phyloP scores from a whole-genome alignment of 2,797 vertebrate species.

The Alectoris magna region DNA sequence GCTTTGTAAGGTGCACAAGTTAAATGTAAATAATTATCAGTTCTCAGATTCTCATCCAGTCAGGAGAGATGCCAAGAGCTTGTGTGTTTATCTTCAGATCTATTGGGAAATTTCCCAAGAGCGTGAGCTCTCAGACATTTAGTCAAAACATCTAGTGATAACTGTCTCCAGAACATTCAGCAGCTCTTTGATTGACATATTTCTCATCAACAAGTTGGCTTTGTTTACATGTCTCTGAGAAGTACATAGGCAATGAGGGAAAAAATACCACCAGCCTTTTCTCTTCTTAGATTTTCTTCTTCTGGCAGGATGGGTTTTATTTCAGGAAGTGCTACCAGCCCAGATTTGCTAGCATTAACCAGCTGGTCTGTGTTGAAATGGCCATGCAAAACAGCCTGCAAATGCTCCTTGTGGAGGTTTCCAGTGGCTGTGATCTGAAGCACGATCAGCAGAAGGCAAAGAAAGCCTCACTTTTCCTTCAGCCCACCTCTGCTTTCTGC shows the following conservation, averaged over 20 bases:
- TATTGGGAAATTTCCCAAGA: conserved; percentile 63
- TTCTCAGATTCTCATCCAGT: conserved; percentile 14
- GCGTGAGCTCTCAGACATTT: conserved; percentile 63
- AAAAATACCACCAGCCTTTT: conserved; percentile 39
- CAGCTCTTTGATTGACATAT: conserved; percentile 69
- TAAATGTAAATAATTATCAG: conserved; percentile 58
- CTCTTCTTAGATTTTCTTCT: conserved; percentile 51
- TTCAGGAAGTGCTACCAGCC: conserved; percentile 18
- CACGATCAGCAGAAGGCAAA: neutral
- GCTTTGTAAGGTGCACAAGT: neutral
- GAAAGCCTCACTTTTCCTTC: neutral
- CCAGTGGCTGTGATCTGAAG: neutral
- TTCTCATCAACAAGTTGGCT: conserved; percentile 74
- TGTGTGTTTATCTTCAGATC: conserved; percentile 67
- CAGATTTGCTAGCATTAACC: conserved; percentile 32
- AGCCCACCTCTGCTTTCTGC: neutral
- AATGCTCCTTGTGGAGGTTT: neutral
- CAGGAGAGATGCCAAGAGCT: conserved; percentile 44
- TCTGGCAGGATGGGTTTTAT: conserved; percentile 33
- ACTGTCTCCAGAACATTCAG: conserved; percentile 70
- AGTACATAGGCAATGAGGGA: conserved; percentile 46
- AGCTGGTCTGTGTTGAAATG: neutral
- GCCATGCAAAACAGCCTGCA: conserved; percentile 31
- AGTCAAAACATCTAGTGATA: conserved; percentile 70
- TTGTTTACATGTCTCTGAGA: conserved; percentile 59